phyloP scores from a whole-genome alignment of 2,888 invertebrate genomes.

The Psylliodes chrysocephalus region DNA sequence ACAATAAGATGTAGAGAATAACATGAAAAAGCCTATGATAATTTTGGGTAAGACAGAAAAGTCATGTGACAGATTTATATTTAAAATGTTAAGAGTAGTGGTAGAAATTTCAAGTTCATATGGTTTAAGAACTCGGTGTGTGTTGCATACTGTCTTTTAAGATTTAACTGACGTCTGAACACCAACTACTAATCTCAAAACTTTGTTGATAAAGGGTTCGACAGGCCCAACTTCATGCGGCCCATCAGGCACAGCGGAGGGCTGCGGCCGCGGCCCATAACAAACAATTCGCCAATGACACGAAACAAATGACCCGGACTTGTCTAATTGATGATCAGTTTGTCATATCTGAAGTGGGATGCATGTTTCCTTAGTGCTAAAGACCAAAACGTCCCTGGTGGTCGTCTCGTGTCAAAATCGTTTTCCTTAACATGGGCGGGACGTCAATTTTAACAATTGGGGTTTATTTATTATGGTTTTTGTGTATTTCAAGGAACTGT shows the following conservation, averaged over 20 bases:
- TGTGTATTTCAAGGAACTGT: too few relatives aligned
- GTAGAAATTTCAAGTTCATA: too few relatives aligned
- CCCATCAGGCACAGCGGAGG: neutral
- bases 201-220: neutral
- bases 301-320: constrained; percentile 60
- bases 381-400: constrained; percentile 48
- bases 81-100: too few relatives aligned
- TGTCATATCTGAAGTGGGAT: constrained; percentile 62
- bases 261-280: neutral
- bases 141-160: too few relatives aligned
- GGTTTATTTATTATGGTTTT: neutral
- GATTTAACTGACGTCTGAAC: too few relatives aligned
- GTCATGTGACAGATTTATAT: too few relatives aligned
- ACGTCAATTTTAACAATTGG: neutral
- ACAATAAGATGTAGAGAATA: too few relatives aligned
- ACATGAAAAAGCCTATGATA: too few relatives aligned
- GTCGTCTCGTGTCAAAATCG: constrained; percentile 47
- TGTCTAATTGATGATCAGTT: constrained; percentile 62
- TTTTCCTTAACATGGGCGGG: constrained; percentile 27
- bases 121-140: too few relatives aligned
- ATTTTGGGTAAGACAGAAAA: too few relatives aligned
- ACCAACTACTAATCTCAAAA: neutral
- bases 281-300: constrained; percentile 58
- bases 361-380: constrained; percentile 51
- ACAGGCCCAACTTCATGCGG: neutral